These are phyloP conservation scores for Leptothorax acervorum DNA, from an alignment of 2,888 invertebrate genomes.

Conservation along the genomic window DNA sequence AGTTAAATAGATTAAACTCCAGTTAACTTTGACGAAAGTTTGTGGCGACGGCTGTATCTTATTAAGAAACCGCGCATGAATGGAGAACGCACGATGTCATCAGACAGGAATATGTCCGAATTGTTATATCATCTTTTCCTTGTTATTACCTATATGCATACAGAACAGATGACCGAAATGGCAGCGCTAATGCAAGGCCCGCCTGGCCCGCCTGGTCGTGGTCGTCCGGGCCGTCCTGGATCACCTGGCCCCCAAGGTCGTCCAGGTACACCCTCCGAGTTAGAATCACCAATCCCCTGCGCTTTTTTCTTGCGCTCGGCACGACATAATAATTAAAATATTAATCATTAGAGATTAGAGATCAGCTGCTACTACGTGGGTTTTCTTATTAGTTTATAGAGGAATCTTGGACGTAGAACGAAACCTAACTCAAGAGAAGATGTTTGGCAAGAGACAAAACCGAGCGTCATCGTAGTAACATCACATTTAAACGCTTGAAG, in stretches of 20 bases:
- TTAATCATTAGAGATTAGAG: background rate
- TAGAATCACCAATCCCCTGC: slow-evolving; percentile 50
- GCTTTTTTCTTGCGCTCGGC: slow-evolving; percentile 52
- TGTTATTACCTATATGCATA: slow-evolving; percentile 64
- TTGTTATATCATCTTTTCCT: slow-evolving; percentile 46
- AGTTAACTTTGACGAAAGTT: slow-evolving; percentile 34
- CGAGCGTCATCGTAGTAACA: slow-evolving; percentile 2
- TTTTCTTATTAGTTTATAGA: slow-evolving; percentile 43
- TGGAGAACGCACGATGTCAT: background rate
- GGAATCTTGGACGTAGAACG: slow-evolving; percentile 13
- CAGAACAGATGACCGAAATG: slow-evolving; percentile 92
- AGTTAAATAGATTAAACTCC: background rate
- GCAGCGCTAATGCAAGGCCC: slow-evolving; percentile 88
- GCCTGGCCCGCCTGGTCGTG: slow-evolving; percentile 89
- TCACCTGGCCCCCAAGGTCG: slow-evolving; percentile 90
- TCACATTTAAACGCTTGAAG: slow-evolving; percentile 58
- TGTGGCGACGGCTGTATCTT: background rate
- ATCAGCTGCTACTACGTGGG: background rate
- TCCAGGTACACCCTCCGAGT: slow-evolving; percentile 71
- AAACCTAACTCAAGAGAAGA: slow-evolving; percentile 7
- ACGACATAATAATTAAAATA: slow-evolving; percentile 8
- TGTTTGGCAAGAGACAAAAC: background rate
- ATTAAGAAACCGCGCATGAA: background rate
- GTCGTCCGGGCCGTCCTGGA: slow-evolving; percentile 90
- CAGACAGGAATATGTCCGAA: background rate